Conservation (phyloP, 2,113 vertebrate genomes). For the Todiramphus saurophagus region DNA sequence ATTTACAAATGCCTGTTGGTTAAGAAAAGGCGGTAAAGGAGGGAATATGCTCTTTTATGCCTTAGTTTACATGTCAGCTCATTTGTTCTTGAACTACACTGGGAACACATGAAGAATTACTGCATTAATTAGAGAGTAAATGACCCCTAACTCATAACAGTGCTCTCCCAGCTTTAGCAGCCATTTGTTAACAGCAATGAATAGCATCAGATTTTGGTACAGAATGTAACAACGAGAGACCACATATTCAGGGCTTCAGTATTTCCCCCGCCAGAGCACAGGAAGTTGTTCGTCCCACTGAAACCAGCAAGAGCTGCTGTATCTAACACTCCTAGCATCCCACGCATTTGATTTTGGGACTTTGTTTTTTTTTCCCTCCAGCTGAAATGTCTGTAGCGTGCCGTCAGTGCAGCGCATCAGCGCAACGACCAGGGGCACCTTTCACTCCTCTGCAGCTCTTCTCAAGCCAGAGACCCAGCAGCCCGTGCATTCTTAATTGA, state of each 20-base stretch:
- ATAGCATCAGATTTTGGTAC: not conserved
- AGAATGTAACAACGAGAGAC: not conserved
- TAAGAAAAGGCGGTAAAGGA: not conserved
- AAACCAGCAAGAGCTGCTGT: not conserved
- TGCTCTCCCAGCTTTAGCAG: not conserved
- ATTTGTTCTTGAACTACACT: not conserved
- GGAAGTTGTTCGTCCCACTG: not conserved
- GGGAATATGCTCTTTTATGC: not conserved
- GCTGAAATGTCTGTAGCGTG: not conserved
- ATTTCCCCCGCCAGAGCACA: not conserved
- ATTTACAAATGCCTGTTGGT: not conserved
- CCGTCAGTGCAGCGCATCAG: not conserved
- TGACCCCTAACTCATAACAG: not conserved
- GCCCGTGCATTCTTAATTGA: slow-evolving; percentile 58
- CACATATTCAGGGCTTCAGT: not conserved
- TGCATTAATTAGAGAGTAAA: slow-evolving; percentile 39
- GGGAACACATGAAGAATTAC: not conserved
- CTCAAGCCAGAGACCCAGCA: slow-evolving; percentile 27
- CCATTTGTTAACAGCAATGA: not conserved
- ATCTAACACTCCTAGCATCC: not conserved
- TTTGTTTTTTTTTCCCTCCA: slow-evolving; percentile 22
- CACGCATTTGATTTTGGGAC: not conserved
- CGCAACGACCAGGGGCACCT: slow-evolving; percentile 27
- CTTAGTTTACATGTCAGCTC: slow-evolving; percentile 19
- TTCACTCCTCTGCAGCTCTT: not conserved